Evolutionary conservation across 2,797 vertebrate species (phyloP), one percentile per base, ranked within the genome.

Genomic region (Aselliscus stoliczkanus): DNA sequence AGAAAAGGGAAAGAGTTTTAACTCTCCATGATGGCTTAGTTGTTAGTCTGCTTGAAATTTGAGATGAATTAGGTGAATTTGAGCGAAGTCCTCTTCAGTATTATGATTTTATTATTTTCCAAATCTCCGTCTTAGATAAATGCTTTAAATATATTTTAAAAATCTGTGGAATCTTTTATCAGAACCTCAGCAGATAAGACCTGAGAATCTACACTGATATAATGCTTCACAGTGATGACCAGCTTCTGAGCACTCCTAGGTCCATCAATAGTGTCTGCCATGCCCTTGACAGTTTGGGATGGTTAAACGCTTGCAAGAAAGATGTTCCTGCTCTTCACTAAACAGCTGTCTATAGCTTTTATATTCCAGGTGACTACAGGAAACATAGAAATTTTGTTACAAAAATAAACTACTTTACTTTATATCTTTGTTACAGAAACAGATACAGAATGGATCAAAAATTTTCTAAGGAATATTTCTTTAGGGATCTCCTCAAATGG

Each of bases 31-130:
- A 72, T 42, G 34, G 47, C 25, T 82, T 44, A 56, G 4, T 65
- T 91, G 20, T 58, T 77, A 12, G 52, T 94, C 64, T 58, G 52
- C 37, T 75, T 93, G 79, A 97, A 93, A 81, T 83, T 10, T 64
- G 52, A 95, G 44, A 37, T 42, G 13, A 60, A 13, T 72, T 58
- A 42, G 11, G 31, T n/a, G 17, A 54, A 50, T 50, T 18, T 67
- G 18, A 56, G 4, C 23, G 29, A 87, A 92, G 6, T 77, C 2
- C 9, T 31, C 47, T 67, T 93, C 21, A 42, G 54, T 21, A 69
- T 15, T 42, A 17, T 20, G 42, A 75, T 91, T 93, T 93, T 56
- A 64, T 67, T 88, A 58, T 44, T 86, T 72, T 86, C 7, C 11
- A 72, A 50, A 67, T 76, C 25, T 65, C 31, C 76, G 13, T 76